Evolutionary conservation across 1,140 invertebrate species (phyloP), one percentile per base, ranked within the genome.

Genomic region (Brachionus manjavacas): DNA sequence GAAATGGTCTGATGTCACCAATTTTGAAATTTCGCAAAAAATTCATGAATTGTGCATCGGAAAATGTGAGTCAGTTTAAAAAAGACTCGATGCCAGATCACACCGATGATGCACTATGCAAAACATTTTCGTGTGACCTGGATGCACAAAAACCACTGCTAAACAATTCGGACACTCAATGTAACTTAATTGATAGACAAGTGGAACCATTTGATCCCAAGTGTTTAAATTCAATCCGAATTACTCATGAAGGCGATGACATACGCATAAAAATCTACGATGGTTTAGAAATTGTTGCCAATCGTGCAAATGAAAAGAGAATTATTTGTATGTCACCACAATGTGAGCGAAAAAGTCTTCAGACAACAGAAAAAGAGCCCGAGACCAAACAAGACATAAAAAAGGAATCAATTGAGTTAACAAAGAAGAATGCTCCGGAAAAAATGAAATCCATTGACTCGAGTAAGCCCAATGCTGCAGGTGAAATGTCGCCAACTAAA

Each of bases 401-500:
- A 16, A 39, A 72, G 9, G 2, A 4, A 23, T 16, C 11, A 20
- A 46, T 6, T 7, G 31, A 49, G 4, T 1, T 11, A 31, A 46
- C 7, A 6, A 20, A 76, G 3, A 2, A 11, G 23, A 28, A 49
- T 14, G 16, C 3, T 3, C 7, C n/a, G 0, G 41, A 76, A 76
- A 23, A 76, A 46, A 28, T 28, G 1, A 25, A 76, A 39, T 41
- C 31, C 2, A 74, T 41, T 11, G 43, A 46, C 25, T 76, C 6
- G 2, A 20, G 8, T 46, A 7, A 9, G 12, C 23, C 16, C 11
- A 76, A 4, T 46, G 43, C 14, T 46, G 84, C 39, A 55, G 72
- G 68, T n/a, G 72, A 85, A 7, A 68, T 74, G 11, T 85, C 85
- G 3, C 86, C 81, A 7, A 85, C 80, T 52, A 85, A 83, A 91